Percentiles rank a stretch among this genome's conserved stretches.
phyloP scores from a whole-genome alignment of 2,113 vertebrate species.

The Xyliphius kryptos region DNA sequence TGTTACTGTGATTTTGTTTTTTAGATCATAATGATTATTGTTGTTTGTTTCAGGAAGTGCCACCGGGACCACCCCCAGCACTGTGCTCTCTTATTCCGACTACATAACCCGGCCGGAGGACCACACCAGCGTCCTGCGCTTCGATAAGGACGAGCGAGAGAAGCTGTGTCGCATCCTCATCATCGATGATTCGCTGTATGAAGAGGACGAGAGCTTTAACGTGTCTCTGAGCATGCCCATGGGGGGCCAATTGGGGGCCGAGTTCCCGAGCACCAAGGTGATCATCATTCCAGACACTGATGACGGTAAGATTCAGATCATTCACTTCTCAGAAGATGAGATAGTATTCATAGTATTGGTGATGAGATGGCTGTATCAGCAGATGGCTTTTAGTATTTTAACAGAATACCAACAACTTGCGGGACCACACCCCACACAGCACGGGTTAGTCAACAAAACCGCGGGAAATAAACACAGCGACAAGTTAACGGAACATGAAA shows the following conservation, averaged over 20 bases:
- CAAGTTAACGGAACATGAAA: too few relatives aligned
- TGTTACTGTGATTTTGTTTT: background rate
- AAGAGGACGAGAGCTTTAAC: conserved; percentile 78
- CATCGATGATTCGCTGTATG: conserved; percentile 78
- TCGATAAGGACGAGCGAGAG: conserved; percentile 72
- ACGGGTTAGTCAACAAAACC: too few relatives aligned
- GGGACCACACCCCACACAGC: too few relatives aligned
- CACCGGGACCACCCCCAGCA: conserved; percentile 68
- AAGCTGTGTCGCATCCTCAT: conserved; percentile 72
- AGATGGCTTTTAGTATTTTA: too few relatives aligned
- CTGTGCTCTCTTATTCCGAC: conserved; percentile 72
- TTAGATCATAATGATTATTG: background rate
- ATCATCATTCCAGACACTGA: conserved; percentile 70
- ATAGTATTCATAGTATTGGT: too few relatives aligned
- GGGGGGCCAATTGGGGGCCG: conserved; percentile 67
- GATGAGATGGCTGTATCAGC: too few relatives aligned
- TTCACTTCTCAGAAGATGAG: too few relatives aligned
- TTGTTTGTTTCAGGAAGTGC: conserved; percentile 61
- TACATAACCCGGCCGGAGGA: conserved; percentile 77
- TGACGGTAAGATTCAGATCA: conserved; percentile 67
- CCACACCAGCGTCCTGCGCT: conserved; percentile 72
- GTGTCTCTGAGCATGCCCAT: conserved; percentile 74
- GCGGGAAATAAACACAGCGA: too few relatives aligned
- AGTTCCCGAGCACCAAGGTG: conserved; percentile 66
- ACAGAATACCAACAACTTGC: too few relatives aligned